A percentile compares a stretch with the other conserved stretches of the same genome.
phyloP scores from a whole-genome alignment of 2,888 invertebrate species.

The Fissipunctia ypsillon region DNA sequence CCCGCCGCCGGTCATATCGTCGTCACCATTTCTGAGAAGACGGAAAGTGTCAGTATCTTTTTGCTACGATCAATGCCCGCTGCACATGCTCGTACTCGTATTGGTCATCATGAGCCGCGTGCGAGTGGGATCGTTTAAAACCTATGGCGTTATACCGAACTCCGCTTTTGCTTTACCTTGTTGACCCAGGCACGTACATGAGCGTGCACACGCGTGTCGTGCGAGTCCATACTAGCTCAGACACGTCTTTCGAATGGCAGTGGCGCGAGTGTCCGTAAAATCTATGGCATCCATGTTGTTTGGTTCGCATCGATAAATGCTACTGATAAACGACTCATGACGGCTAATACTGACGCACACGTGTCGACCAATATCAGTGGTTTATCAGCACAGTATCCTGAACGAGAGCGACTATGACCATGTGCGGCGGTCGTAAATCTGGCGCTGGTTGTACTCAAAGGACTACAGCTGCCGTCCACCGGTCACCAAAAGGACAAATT shows the following conservation, averaged over 20 bases:
- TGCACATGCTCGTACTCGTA: neutral
- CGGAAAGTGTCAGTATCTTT: neutral
- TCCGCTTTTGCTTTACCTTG: neutral
- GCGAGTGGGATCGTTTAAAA: neutral
- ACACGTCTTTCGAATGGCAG: too few relatives aligned
- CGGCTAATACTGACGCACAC: neutral
- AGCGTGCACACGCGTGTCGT: neutral
- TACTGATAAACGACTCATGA: neutral
- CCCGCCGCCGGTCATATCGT: conserved; percentile 86
- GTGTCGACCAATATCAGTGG: neutral
- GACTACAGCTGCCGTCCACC: too few relatives aligned
- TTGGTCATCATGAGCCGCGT: neutral
- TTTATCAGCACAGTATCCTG: neutral
- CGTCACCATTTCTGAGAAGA: conserved; percentile 82
- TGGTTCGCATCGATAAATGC: neutral
- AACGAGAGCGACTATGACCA: neutral
- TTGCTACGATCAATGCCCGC: too few relatives aligned
- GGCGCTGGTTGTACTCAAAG: neutral
- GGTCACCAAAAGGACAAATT: neutral
- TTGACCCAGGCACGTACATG: neutral
- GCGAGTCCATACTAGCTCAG: neutral
- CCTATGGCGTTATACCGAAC: neutral
- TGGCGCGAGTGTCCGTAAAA: neutral
- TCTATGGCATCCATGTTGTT: neutral
- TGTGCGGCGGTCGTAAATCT: neutral